These are phyloP conservation scores for Heliconius sara DNA, from an alignment of 2,888 invertebrate species.

Conservation along the genomic window DNA sequence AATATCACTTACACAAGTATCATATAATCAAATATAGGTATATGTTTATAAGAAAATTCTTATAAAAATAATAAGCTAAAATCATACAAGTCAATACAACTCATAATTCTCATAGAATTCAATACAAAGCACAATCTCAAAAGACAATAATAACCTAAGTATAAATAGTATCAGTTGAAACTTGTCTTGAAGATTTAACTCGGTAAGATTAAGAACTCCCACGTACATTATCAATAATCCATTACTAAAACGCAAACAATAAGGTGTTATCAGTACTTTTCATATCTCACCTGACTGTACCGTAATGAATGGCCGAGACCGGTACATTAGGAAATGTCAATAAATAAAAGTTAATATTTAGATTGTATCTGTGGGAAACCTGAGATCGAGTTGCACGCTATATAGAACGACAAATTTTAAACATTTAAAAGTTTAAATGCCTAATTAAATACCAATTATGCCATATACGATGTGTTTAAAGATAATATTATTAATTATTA, in stretches of 20 bases:
- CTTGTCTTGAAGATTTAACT: slow-evolving; percentile 64
- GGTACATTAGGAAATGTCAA: slow-evolving; percentile 82
- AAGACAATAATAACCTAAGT: background rate
- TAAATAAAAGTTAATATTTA: slow-evolving; percentile 81
- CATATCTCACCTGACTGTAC: slow-evolving; percentile 62
- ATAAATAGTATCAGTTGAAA: slow-evolving; percentile 55
- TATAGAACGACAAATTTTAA: slow-evolving; percentile 6
- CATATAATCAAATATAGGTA: background rate
- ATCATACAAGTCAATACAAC: background rate
- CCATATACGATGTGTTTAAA: background rate
- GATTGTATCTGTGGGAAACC: slow-evolving; percentile 62
- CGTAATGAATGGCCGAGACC: slow-evolving; percentile 74
- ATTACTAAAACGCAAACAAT: slow-evolving; percentile 82
- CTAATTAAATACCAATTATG: slow-evolving; percentile 2
- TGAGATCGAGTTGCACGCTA: slow-evolving; percentile 56
- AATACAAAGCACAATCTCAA: background rate
- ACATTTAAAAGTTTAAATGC: background rate
- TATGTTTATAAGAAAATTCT: background rate
- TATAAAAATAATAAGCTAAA: background rate
- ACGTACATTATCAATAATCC: slow-evolving; percentile 83
- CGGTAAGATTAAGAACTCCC: slow-evolving; percentile 79
- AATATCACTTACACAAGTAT: background rate
- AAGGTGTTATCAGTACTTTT: slow-evolving; percentile 73
- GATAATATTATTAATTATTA: background rate
- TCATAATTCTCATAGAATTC: background rate